Evolutionary conservation across 2,888 invertebrate genomes (phyloP).

Genomic region (Brachylomia viminalis): DNA sequence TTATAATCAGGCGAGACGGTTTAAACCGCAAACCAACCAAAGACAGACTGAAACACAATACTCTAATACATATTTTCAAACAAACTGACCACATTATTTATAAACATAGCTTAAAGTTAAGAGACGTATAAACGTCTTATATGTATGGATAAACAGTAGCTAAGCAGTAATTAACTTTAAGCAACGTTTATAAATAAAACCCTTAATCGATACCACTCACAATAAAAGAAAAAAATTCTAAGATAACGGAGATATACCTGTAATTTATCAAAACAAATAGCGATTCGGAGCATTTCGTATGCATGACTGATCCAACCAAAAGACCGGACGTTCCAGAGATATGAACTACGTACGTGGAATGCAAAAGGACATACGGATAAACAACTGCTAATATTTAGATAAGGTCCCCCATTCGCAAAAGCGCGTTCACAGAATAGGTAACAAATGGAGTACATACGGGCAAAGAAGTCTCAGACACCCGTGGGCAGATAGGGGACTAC

Average conservation of each 20-base stretch:
- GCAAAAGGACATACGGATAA: conserved; percentile 81
- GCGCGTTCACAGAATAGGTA: conserved; percentile 17
- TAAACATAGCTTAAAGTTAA: no score
- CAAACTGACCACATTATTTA: conserved; percentile 3
- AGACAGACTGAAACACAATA: background rate
- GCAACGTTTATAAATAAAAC: no score
- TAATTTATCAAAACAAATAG: conserved; percentile 65
- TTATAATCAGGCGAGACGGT: background rate
- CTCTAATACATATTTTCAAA: conserved; percentile 1
- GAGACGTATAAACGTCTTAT: no score
- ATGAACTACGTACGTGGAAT: conserved; percentile 78
- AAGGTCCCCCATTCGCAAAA: conserved; percentile 76
- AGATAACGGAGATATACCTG: conserved; percentile 58
- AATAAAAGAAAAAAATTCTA: conserved; percentile 34
- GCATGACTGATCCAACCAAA: conserved; percentile 77
- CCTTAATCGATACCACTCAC: conserved; percentile 27
- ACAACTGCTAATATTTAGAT: conserved; percentile 86
- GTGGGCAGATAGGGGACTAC: no score
- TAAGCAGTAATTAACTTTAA: no score
- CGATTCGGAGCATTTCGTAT: conserved; percentile 73
- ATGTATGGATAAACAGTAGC: no score
- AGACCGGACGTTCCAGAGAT: conserved; percentile 78
- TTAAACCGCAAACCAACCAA: background rate
- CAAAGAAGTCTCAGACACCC: background rate
- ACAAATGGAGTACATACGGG: conserved; percentile 16